Base-by-base conservation (phyloP, 2,113 vertebrate genomes). In the Acrocephalus kingi region DNA sequence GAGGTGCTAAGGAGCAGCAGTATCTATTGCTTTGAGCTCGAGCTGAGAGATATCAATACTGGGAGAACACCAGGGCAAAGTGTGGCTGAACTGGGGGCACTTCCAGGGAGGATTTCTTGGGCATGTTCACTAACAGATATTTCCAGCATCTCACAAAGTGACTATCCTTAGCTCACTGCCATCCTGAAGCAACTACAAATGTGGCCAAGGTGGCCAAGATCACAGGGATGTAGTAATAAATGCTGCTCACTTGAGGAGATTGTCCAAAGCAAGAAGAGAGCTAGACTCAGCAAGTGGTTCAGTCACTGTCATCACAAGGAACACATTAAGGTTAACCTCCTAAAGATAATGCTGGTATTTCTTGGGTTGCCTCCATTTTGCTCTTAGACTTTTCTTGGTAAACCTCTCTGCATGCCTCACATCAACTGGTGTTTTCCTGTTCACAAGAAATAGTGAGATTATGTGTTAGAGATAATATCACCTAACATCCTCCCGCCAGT, bases 401-500 rank as follows among this genome's bases (percentile, higher is more conserved):
- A 92, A 82, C 5, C 20, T 79, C 41, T n/a, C 63, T 85, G 19
- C 18, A 23, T 14, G 1, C 51, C 35, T 77, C 15, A 59, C 25
- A 28, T 39, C 23, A 76, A 2, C 48, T 15, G 8, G 7, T 71
- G 52, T 81, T 61, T 84, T 48, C 18, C 52, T 49, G 72, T 14
- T 55, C 56, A 24, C 0, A 1, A 74, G 48, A n/a, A 33, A n/a
- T 16, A 0, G 0, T 49, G 68, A 95, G 35, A 51, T 69, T 43
- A 20, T 0, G 0, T 35, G 43, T 77, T 77, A 49, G 78, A 80
- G 72, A 52, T 59, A 83, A 5, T 67, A 84, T 52, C 81, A 76
- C 62, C 58, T 51, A 85, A 56, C 22, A 25, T n/a, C 31, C 48
- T 55, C 75, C 52, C 41, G 45, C 30, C 17, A 1, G 13, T 49